phyloP scores from a whole-genome alignment of 2,113 vertebrate species.

The Urocynchramus pylzowi region DNA sequence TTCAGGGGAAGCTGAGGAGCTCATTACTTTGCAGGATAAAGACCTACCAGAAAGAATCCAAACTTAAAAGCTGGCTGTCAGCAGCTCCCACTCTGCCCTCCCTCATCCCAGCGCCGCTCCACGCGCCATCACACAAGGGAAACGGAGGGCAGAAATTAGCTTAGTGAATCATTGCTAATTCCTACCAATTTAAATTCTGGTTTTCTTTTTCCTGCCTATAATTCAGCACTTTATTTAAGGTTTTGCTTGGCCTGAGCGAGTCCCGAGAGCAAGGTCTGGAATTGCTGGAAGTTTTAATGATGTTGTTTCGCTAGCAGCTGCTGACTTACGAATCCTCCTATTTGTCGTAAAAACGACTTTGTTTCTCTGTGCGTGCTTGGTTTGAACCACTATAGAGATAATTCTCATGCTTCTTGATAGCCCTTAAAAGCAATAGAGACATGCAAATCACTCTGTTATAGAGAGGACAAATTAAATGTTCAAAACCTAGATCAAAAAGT shows the following conservation, averaged over 20 bases:
- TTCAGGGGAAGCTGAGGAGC: background rate
- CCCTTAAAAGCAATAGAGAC: background rate
- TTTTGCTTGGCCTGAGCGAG: background rate
- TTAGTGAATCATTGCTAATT: constrained; percentile 25
- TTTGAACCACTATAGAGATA: background rate
- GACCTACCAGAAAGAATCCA: background rate
- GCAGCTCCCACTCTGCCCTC: background rate
- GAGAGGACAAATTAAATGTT: background rate
- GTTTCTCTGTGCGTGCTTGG: background rate
- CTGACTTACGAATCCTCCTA: background rate
- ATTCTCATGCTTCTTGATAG: background rate
- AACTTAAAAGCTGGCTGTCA: background rate
- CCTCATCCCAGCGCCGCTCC: background rate
- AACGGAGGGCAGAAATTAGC: background rate
- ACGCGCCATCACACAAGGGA: rapidly evolving
- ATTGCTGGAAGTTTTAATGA: background rate
- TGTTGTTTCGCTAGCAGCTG: background rate
- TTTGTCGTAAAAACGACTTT: background rate
- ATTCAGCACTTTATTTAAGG: constrained; percentile 28
- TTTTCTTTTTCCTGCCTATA: constrained; percentile 15
- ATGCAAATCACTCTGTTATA: background rate
- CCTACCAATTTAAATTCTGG: background rate
- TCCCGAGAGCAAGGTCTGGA: background rate
- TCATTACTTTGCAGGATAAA: constrained; percentile 28
- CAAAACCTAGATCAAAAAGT: constrained; percentile 2